A percentile compares a stretch with the other conserved stretches of the same genome.
These are phyloP conservation scores for Sebastes fasciatus DNA, from an alignment of 2,113 vertebrate species.

Conservation along the genomic window DNA sequence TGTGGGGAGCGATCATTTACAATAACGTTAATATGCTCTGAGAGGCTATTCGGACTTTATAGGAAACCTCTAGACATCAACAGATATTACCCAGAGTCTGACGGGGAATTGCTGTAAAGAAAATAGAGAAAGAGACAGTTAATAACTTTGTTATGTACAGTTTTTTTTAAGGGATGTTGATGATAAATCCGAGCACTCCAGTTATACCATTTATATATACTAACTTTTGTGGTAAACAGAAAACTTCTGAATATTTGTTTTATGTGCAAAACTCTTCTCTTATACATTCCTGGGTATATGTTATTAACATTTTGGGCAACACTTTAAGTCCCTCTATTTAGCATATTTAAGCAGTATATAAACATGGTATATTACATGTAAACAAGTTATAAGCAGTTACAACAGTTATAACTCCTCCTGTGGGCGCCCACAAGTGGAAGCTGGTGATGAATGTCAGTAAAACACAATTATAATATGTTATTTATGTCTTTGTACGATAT, in stretches of 20 bases:
- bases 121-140: background rate
- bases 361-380: background rate
- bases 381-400: background rate
- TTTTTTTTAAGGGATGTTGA: background rate
- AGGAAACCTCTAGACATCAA: background rate
- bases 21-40: slow-evolving; percentile 48
- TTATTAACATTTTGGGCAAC: background rate
- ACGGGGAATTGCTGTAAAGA: background rate
- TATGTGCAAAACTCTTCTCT: no score
- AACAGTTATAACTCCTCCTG: background rate
- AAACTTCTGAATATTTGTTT: background rate
- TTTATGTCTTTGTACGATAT: background rate
- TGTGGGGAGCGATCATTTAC: slow-evolving; percentile 44
- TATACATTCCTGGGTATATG: background rate
- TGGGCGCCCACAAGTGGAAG: background rate
- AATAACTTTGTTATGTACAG: background rate
- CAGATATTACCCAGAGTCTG: background rate
- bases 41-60: slow-evolving; percentile 4
- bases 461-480: background rate
- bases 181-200: background rate
- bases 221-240: background rate
- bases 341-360: background rate
- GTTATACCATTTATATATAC: background rate
- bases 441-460: background rate
- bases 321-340: background rate